Conservation (phyloP, 2,113 vertebrate genomes). For the Macheiramphus alcinus region DNA sequence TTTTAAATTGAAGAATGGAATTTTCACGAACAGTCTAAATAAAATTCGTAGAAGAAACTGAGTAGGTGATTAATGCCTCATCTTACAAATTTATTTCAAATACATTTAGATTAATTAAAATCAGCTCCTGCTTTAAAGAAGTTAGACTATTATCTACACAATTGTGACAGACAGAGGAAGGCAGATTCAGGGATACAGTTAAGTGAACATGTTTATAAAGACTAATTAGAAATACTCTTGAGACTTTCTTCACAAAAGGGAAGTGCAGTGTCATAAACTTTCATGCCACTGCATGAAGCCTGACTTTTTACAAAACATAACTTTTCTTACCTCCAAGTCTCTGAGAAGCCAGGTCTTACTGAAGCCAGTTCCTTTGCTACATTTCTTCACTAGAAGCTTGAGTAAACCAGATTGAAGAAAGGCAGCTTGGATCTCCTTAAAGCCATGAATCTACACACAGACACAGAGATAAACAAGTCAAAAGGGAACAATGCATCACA, state of each 20-base stretch:
- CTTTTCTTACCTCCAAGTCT: constrained; percentile 84
- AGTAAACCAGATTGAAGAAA: constrained; percentile 88
- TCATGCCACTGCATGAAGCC: not conserved
- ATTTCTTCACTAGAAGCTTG: constrained; percentile 92
- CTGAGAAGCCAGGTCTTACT: constrained; percentile 96
- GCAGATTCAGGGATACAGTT: not conserved
- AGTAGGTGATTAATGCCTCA: not conserved
- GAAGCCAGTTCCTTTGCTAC: constrained; percentile 97
- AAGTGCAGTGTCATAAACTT: not conserved
- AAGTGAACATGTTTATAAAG: not conserved
- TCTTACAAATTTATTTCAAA: not conserved
- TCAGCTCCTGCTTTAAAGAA: not conserved
- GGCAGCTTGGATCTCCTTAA: constrained; percentile 82
- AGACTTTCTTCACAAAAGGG: not conserved
- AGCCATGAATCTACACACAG: constrained; percentile 80
- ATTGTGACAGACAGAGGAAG: not conserved
- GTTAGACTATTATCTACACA: not conserved
- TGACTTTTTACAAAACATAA: not conserved
- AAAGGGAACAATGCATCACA: not conserved
- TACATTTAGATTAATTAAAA: not conserved
- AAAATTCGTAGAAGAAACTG: not conserved
- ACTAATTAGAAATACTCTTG: not conserved
- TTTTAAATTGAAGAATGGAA: not conserved
- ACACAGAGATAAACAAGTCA: not conserved
- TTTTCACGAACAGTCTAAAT: not conserved